phyloP scores from a whole-genome alignment of 2,797 vertebrate species.

The Coregonus sp. region DNA sequence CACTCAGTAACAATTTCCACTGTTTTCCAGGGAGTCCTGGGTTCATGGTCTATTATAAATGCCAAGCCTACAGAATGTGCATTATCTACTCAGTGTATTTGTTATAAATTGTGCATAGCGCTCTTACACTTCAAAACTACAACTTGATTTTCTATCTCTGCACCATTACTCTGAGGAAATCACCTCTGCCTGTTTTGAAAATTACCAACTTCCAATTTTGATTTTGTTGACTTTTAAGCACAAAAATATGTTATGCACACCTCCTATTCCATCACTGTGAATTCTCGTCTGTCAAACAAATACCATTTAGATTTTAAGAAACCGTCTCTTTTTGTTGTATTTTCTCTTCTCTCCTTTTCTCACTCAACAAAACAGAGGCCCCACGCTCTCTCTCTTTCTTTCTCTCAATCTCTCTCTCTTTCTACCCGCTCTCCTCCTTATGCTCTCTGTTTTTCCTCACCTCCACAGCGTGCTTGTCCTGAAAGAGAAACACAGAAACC shows the following conservation, averaged over 20 bases:
- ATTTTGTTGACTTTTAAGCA: too few species aligned
- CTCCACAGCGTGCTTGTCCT: slow-evolving; percentile 93
- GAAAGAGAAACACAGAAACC: slow-evolving; percentile 59
- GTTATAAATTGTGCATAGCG: neutral
- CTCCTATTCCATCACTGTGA: neutral
- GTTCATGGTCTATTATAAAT: neutral
- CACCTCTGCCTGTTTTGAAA: too few species aligned
- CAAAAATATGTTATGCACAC: neutral
- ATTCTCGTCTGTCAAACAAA: neutral
- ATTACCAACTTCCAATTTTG: too few species aligned
- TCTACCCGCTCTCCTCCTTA: slow-evolving; percentile 69
- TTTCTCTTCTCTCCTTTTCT: neutral
- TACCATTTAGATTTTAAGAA: neutral
- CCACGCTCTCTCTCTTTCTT: slow-evolving; percentile 37
- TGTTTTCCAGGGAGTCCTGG: neutral
- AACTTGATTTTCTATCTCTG: neutral
- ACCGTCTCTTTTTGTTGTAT: neutral
- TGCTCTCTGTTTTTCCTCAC: slow-evolving; percentile 87
- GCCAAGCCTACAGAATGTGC: neutral
- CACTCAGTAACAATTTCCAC: neutral
- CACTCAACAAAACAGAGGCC: neutral
- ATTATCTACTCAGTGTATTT: neutral
- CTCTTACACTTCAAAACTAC: neutral
- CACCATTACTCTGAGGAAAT: neutral
- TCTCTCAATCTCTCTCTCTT: slow-evolving; percentile 65